Base-by-base conservation (phyloP, 2,113 vertebrate genomes). In the Silurus meridionalis region DNA sequence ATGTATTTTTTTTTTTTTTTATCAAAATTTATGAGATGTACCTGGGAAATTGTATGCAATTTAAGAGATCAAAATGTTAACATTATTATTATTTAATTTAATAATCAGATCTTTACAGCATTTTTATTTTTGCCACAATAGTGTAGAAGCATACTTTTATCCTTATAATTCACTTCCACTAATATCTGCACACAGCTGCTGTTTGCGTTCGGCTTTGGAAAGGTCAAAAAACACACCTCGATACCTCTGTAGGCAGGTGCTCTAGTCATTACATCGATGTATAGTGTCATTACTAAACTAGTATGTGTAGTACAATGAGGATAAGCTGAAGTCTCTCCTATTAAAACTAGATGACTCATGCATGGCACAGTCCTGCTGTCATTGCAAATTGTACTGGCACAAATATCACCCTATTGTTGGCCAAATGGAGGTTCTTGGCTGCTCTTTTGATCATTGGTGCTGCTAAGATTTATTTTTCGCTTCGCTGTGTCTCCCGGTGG, bases 311-410 rank as follows among this genome's bases (percentile, higher is more conserved):
- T 74, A 78, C 84, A 88, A 55, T 48, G 46, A 46, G 48, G 55
- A 79, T 83, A 83, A 71, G 52, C 46, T 77, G 23, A 75, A 74
- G 58, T 53, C 69, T 67, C 66, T 71, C 8, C 9, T 64, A 64
- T 80, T 79, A 85, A 82, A 87, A 87, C 69, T 86, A 79, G 72
- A 85, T 50, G 71, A 72, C 55, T 87, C 84, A 85, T 71, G 60
- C 25, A 84, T 55, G 28, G 60, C 58, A 57, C 48, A 67, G 64
- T 57, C 82, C 71, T 80, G 78, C 81, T 67, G 48, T 82, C 83
- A 61, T 5, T 67, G 23, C 83, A 84, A 60, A 89, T 52, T 83
- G 64, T 64, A n/a, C 77, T 61, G 72, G 48, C 85, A 86, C 85
- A 61, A 74, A 82, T 72, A 63, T 23, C 71, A 57, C n/a, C 13